phyloP scores from a whole-genome alignment of 2,888 invertebrate genomes.

The Caenorhabditis uteleia region DNA sequence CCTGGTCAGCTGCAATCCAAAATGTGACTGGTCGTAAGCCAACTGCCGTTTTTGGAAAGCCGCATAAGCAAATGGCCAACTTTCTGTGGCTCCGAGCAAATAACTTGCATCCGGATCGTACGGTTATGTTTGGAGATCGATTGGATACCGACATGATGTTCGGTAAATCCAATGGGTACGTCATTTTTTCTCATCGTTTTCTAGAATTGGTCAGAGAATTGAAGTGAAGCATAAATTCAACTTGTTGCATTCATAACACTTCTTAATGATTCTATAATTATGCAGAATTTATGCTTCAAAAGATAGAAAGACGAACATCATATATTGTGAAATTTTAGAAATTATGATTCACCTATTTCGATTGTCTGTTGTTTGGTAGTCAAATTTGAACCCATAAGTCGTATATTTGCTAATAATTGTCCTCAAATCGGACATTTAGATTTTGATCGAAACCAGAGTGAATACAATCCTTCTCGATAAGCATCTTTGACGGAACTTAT shows the following conservation, averaged over 20 bases:
- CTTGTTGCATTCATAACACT: neutral
- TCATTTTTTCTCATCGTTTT: neutral
- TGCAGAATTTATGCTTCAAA: too few relatives aligned
- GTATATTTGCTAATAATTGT: too few relatives aligned
- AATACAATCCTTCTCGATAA: too few relatives aligned
- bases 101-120: slow-evolving; percentile 80
- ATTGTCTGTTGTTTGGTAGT: too few relatives aligned
- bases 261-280: too few relatives aligned
- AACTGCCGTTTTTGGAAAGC: slow-evolving; percentile 87
- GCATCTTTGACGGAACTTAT: too few relatives aligned
- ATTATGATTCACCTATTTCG: too few relatives aligned
- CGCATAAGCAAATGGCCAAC: slow-evolving; percentile 74
- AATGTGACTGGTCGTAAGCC: slow-evolving; percentile 81
- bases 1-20: slow-evolving; percentile 83
- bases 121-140: slow-evolving; percentile 91
- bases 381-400: too few relatives aligned
- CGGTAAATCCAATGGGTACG: slow-evolving; percentile 81
- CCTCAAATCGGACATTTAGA: too few relatives aligned
- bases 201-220: neutral
- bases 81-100: slow-evolving; percentile 73
- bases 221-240: neutral
- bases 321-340: too few relatives aligned
- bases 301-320: too few relatives aligned
- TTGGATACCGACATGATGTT: slow-evolving; percentile 87
- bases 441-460: too few relatives aligned